Conservation (phyloP, 37 sponge, comb jelly and placozoan species). For the Oscarella lobularis region DNA sequence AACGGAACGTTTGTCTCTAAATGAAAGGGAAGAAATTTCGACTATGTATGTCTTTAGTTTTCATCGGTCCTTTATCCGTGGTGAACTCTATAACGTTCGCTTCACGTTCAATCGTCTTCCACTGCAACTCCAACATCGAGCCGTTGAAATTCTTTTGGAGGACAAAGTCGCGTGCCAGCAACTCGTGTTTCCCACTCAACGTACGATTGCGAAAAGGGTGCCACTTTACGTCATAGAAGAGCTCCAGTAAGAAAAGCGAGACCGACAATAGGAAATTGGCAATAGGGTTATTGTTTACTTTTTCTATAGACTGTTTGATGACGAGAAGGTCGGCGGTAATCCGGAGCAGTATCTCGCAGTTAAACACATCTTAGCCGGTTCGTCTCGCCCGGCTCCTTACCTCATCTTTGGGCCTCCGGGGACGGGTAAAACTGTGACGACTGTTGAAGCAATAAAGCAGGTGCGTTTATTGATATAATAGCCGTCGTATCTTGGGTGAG, state of each 20-base stretch:
- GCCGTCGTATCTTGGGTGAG: neutral
- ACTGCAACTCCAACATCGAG: neutral
- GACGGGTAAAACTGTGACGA: constrained; percentile 66
- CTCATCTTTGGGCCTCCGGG: constrained; percentile 75
- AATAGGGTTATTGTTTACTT: too few species aligned
- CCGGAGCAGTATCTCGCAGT: constrained; percentile 39
- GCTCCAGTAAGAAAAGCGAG: too few species aligned
- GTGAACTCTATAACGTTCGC: neutral
- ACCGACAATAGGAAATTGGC: too few species aligned
- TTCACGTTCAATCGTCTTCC: neutral
- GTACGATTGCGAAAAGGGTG: too few species aligned
- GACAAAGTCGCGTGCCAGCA: neutral
- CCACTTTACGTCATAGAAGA: too few species aligned
- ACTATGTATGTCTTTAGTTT: neutral
- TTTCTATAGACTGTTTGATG: too few species aligned
- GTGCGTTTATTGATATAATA: constrained; percentile 1
- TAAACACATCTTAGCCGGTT: constrained; percentile 31
- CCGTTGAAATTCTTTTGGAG: neutral
- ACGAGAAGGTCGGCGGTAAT: neutral
- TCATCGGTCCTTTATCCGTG: neutral
- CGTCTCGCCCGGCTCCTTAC: constrained; percentile 51
- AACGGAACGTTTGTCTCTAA: neutral
- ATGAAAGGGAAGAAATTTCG: neutral
- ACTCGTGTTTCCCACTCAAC: neutral
- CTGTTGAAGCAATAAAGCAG: constrained; percentile 72